A percentile compares a stretch with the other conserved stretches of the same genome.
Evolutionary conservation across 2,888 invertebrate genomes (phyloP).

Genomic region (Amitus sp.): DNA sequence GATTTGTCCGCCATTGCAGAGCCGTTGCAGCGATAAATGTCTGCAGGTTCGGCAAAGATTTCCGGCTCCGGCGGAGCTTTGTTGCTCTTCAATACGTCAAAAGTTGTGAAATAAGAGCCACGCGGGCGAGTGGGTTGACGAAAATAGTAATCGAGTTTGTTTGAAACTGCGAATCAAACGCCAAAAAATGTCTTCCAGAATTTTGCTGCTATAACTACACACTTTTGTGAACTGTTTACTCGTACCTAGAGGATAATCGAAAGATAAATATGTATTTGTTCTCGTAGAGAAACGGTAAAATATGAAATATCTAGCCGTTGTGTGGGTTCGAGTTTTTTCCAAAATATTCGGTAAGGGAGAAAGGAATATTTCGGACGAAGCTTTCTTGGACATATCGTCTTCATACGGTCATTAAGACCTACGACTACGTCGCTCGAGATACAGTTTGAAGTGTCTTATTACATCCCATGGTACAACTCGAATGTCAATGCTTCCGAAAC

Average conservation of each 20-base stretch:
- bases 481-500: not conserved
- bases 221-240: not conserved
- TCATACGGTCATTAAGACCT: not conserved
- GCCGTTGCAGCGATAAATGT: not conserved
- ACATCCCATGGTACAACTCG: not conserved
- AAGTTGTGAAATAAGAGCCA: too few species aligned
- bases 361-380: too few species aligned
- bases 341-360: not conserved
- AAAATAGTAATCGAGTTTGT: too few species aligned
- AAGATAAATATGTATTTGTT: not conserved
- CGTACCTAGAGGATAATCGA: not conserved
- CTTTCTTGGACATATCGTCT: not conserved
- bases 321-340: not conserved
- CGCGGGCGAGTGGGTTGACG: too few species aligned
- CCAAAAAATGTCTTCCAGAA: constrained; percentile 11
- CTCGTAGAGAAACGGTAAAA: not conserved
- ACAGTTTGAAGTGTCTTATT: too few species aligned
- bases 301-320: constrained; percentile 3
- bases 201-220: not conserved
- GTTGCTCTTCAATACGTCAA: too few species aligned
- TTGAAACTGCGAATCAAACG: not conserved
- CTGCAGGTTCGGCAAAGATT: not conserved
- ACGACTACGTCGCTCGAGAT: too few species aligned
- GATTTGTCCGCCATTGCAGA: constrained; percentile 11
- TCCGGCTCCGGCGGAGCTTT: too few species aligned